Base-by-base conservation (phyloP, 1,140 invertebrate genomes). In the Geopemphigus sp. region DNA sequence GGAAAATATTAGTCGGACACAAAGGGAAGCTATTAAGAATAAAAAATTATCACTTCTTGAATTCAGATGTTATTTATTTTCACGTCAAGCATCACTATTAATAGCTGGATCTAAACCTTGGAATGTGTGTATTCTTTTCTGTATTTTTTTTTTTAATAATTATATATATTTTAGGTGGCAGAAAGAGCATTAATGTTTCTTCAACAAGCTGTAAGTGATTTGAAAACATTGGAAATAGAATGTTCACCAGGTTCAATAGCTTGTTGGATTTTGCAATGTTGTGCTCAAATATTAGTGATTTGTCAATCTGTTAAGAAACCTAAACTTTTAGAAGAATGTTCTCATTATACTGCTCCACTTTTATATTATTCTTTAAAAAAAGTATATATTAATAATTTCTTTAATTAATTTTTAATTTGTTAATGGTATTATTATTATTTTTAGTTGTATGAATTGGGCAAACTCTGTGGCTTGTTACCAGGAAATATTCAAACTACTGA, bases 331-430 rank as follows among this genome's bases (percentile, higher is more conserved):
- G 91, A 92, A 84, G 90, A 92, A 74, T 95, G 94, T 86, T 95
- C 95, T 15, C 88, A 93, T 47, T 92, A 95, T 84, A 96, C 95
- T 66, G 95, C 96, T 22, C 92, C 91, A 26, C 88, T 98, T 8
- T 93, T 96, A 92, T 94, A 95, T 82, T 92, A 96, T 85, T 94
- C 95, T 81, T 92, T 95, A 84, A 92, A 95, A 85, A 98, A 98
- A 89, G 93, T 95, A 84, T 26, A 26, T 50, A 81, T 64, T 66
- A 15, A 61, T 54, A 66, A 64, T 66, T n/a, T n/a, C n/a, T n/a
- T n/a, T 11, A 24, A 11, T 54, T 50, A 63, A 14, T 24, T 57
- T 3, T 12, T 45, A 26, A 5, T 26, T 64, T 22, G 29, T 59
- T 26, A n/a, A 45, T 68, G 24, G 12, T 24, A 59, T 12, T 45